Conservation (phyloP, 2,888 invertebrate species). For the Nowickia ferox region DNA sequence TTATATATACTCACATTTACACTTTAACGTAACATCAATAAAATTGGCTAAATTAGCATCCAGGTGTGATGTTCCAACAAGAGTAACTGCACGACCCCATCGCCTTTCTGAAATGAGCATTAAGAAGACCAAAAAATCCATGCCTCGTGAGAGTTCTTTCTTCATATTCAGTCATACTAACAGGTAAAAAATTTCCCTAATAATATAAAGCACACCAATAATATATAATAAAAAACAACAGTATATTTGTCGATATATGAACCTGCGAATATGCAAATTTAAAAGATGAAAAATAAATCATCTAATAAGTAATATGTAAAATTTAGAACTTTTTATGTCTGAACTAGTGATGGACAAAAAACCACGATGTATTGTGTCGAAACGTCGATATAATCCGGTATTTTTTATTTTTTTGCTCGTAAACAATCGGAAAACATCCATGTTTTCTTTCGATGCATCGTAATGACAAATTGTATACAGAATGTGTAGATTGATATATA, state of each 20-base stretch:
- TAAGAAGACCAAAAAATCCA: conserved; percentile 93
- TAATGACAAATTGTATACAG: too few species aligned
- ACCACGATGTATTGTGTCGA: too few species aligned
- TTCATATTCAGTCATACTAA: conserved; percentile 96
- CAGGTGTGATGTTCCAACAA: conserved; percentile 76
- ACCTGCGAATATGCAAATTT: too few species aligned
- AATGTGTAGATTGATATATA: too few species aligned
- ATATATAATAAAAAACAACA: not conserved
- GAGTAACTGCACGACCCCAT: conserved; percentile 89
- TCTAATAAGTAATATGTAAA: too few species aligned
- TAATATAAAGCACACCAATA: not conserved
- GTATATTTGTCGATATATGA: not conserved
- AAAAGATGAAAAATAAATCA: too few species aligned
- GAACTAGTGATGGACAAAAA: too few species aligned
- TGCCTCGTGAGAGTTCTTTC: conserved; percentile 95
- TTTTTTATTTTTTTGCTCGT: too few species aligned
- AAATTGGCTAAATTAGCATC: conserved; percentile 45
- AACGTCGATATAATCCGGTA: too few species aligned
- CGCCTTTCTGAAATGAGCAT: conserved; percentile 94
- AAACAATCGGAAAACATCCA: too few species aligned
- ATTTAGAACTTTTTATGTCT: too few species aligned
- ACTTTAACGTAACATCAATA: conserved; percentile 12
- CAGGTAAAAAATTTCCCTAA: conserved; percentile 86
- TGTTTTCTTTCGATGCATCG: too few species aligned
- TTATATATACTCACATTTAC: conserved; percentile 51